Evolutionary conservation across 2,113 vertebrate genomes (phyloP), one percentile per base, ranked within the genome.

Genomic region (Cinclus mexicanus): DNA sequence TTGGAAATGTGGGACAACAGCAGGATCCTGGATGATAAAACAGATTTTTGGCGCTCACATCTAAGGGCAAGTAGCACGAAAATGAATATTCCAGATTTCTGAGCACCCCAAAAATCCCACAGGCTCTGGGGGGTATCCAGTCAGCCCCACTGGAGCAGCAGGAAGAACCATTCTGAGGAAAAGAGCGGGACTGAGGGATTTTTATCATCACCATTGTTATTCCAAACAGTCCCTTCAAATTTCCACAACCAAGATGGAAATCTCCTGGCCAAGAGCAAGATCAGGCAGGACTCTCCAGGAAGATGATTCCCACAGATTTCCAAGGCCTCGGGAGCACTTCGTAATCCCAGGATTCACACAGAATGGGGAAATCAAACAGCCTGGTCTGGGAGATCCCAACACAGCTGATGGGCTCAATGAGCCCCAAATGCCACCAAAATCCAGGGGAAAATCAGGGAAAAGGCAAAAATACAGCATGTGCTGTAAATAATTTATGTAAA

Each of bases 131-230:
- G 39, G 47, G 52, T 70, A 11, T 39, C 37, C 2, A 2, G 1
- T 0, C 2, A 33, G 14, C 31, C 12, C 10, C 3, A 1, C 9
- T 20, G 42, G 42, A 90, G 55, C 49, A 28, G 17, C 7, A 10
- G 50, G 70, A 61, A 52, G 12, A 90, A 12, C 46, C 63, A 55
- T 2, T 26, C 35, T 9, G 35, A 39, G 65, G 56, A 60, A 63
- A 60, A 31, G 21, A 46, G 69, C 74, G 63, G 53, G 25, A 41
- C 28, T 52, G 33, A 31, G 18, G 53, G 47, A 22, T 33, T 78
- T 61, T 71, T 37, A 7, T 35, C 17, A 17, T 8, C 17, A 1
- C 0, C 0, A 8, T 11, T 29, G 4, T 37, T 8, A 46, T n/a
- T 78, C 42, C 67, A 74, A 24, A 46, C 60, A 21, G 4, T 9